Percentiles rank a stretch among this genome's conserved stretches.
Evolutionary conservation across 2,888 invertebrate species (phyloP).

Genomic region (Parelbella ahira): DNA sequence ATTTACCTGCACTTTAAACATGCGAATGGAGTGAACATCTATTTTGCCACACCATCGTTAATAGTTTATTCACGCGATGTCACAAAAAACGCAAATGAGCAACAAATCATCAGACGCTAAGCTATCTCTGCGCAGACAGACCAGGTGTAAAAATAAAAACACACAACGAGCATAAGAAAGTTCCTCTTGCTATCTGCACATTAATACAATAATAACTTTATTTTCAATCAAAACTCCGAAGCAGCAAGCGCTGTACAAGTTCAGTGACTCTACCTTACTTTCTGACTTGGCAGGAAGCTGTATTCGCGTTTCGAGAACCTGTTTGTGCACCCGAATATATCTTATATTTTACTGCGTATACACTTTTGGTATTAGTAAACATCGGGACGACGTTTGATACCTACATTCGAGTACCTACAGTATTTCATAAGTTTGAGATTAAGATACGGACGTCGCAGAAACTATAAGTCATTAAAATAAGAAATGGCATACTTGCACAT

Average conservation of each 20-base stretch:
- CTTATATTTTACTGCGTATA: constrained; percentile 27
- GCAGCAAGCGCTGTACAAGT: constrained; percentile 70
- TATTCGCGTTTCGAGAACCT: constrained; percentile 69
- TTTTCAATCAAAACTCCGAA: constrained; percentile 73
- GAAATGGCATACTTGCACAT: constrained; percentile 12
- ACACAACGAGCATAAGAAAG: too few species aligned
- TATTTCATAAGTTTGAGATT: too few species aligned
- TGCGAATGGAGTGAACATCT: too few species aligned
- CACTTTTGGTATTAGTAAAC: constrained; percentile 31
- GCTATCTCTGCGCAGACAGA: too few species aligned
- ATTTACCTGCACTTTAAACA: constrained; percentile 3
- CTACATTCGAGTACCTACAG: too few species aligned
- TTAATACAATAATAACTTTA: constrained; percentile 20
- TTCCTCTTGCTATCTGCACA: background rate
- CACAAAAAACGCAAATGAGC: too few species aligned
- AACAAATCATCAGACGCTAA: too few species aligned
- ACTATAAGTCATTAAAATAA: constrained; percentile 13
- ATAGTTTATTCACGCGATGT: too few species aligned
- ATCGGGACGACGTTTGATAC: constrained; percentile 6
- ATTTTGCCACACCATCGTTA: too few species aligned
- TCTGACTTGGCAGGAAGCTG: constrained; percentile 70
- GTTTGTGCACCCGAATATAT: constrained; percentile 69
- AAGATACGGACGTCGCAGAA: constrained; percentile 7
- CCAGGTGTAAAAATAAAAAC: too few species aligned
- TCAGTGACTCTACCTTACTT: constrained; percentile 74